A percentile compares a stretch with the other conserved stretches of the same genome.
These are phyloP conservation scores for Monopis laevigella DNA, from an alignment of 2,888 invertebrate genomes.

Conservation along the genomic window DNA sequence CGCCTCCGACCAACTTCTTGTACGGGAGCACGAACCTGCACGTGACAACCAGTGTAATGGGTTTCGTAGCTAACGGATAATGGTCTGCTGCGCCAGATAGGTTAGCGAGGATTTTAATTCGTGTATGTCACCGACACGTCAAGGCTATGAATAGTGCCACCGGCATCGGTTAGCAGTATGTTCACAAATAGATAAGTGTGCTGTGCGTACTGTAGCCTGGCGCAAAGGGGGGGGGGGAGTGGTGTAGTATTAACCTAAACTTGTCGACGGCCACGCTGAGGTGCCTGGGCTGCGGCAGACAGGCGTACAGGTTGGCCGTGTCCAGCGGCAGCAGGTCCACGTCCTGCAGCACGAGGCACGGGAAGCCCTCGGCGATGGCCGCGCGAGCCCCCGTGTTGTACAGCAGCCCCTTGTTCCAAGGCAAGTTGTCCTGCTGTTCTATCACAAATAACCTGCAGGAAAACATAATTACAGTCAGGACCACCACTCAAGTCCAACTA, in stretches of 20 bases:
- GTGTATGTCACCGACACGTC: too few relatives aligned
- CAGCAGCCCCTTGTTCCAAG: constrained; percentile 88
- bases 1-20: constrained; percentile 40
- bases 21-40: constrained; percentile 32
- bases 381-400: constrained; percentile 86
- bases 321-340: constrained; percentile 89
- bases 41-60: too few relatives aligned
- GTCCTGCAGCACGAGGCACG: constrained; percentile 90
- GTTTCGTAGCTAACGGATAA: too few relatives aligned
- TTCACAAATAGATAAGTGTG: too few relatives aligned
- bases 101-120: too few relatives aligned
- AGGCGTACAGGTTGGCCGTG: constrained; percentile 83
- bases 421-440: constrained; percentile 79
- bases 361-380: constrained; percentile 75
- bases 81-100: too few relatives aligned
- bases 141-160: too few relatives aligned
- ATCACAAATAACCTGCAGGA: constrained; percentile 77
- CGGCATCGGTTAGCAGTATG: too few relatives aligned
- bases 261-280: constrained; percentile 89
- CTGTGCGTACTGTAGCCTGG: too few relatives aligned
- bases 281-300: constrained; percentile 81
- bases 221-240: too few relatives aligned
- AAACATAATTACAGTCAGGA: too few relatives aligned
- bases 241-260: constrained; percentile 68
- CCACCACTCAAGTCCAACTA: too few relatives aligned